phyloP scores from a whole-genome alignment of 1,140 invertebrate genomes.

The Bilobella aurantiaca region DNA sequence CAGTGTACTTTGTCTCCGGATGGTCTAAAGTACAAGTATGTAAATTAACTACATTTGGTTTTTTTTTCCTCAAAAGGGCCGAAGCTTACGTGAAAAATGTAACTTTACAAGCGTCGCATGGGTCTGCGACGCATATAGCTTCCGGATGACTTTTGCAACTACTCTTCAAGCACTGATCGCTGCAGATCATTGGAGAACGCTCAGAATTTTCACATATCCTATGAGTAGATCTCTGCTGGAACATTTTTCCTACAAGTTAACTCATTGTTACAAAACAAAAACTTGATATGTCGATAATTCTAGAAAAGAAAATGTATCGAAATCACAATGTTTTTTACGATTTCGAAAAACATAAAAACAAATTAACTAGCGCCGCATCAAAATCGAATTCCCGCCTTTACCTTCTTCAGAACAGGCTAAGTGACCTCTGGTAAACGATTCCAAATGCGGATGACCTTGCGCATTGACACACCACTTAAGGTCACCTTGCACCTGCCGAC shows the following conservation, averaged over 20 bases:
- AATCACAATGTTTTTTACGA: no score
- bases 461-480: slow-evolving; percentile 40
- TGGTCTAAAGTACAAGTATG: slow-evolving; percentile 9
- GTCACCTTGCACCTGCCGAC: slow-evolving; percentile 38
- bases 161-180: slow-evolving; percentile 38
- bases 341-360: no score
- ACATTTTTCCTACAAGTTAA: slow-evolving; percentile 27
- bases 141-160: slow-evolving; percentile 39
- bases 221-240: slow-evolving; percentile 34
- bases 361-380: no score
- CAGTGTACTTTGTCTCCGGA: slow-evolving; percentile 20
- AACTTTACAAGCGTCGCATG: slow-evolving; percentile 36
- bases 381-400: no score
- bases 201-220: slow-evolving; percentile 36
- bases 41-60: background rate
- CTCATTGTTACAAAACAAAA: no score
- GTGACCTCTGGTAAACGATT: slow-evolving; percentile 38
- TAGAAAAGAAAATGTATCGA: no score
- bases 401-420: slow-evolving; percentile 38
- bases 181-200: slow-evolving; percentile 38
- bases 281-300: no score
- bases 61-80: background rate
- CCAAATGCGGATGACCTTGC: slow-evolving; percentile 37
- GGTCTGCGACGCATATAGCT: slow-evolving; percentile 42
- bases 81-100: slow-evolving; percentile 27